Conservation (phyloP, 2,888 invertebrate species). For the Suillia variegata region DNA sequence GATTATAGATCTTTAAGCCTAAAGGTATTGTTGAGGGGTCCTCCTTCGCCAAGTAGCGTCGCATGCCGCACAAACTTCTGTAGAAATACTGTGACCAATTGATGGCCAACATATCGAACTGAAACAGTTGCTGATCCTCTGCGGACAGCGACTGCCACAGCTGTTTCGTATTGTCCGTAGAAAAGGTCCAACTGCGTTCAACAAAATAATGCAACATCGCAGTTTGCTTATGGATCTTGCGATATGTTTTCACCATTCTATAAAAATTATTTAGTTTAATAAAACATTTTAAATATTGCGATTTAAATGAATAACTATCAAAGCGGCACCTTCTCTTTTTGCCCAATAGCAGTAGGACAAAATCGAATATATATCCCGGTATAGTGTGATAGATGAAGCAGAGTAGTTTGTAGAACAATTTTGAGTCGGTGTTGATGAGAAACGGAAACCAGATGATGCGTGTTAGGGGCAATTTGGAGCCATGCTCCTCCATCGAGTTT, state of each 20-base stretch:
- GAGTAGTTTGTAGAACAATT: slow-evolving; percentile 59
- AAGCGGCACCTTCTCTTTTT: slow-evolving; percentile 50
- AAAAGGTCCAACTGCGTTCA: slow-evolving; percentile 74
- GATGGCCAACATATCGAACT: slow-evolving; percentile 73
- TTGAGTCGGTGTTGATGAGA: slow-evolving; percentile 61
- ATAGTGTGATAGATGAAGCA: slow-evolving; percentile 68
- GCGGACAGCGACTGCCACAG: slow-evolving; percentile 60
- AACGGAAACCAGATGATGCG: slow-evolving; percentile 74
- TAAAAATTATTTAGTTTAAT: neutral
- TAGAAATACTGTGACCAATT: slow-evolving; percentile 67
- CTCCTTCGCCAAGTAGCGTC: slow-evolving; percentile 80
- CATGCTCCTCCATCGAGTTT: slow-evolving; percentile 48
- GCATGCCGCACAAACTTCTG: slow-evolving; percentile 72
- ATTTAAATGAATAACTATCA: neutral
- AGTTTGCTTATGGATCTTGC: slow-evolving; percentile 79
- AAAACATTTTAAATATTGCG: too few species aligned
- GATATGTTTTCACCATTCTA: slow-evolving; percentile 78
- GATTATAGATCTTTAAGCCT: slow-evolving; percentile 67
- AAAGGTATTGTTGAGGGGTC: slow-evolving; percentile 70
- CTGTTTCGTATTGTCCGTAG: slow-evolving; percentile 65
- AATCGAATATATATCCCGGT: slow-evolving; percentile 69
- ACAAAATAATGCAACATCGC: slow-evolving; percentile 77
- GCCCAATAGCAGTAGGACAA: slow-evolving; percentile 43
- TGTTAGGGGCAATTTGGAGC: slow-evolving; percentile 65
- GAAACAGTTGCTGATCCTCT: slow-evolving; percentile 66